Conservation (phyloP, 2,113 vertebrate genomes). For the Panthera tigris region DNA sequence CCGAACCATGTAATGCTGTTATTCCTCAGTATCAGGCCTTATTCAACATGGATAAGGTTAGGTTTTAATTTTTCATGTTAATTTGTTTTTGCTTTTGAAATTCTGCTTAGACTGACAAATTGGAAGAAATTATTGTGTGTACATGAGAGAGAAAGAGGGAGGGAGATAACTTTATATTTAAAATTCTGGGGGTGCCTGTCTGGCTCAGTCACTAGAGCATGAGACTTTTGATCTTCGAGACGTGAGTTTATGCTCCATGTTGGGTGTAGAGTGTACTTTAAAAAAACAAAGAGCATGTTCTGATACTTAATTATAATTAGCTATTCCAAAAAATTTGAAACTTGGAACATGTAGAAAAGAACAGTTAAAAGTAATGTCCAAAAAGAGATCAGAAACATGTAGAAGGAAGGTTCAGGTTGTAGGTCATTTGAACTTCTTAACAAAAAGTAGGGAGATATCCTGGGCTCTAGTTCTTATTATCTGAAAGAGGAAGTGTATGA, state of each 20-base stretch:
- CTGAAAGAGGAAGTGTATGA: neutral
- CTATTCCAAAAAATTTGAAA: constrained; percentile 49
- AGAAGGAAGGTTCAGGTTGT: constrained; percentile 11
- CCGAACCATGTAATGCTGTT: constrained; percentile 91
- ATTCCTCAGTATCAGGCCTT: constrained; percentile 93
- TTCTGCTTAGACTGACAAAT: constrained; percentile 40
- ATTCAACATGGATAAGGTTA: constrained; percentile 93
- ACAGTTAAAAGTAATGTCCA: neutral
- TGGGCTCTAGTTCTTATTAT: neutral
- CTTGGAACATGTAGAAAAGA: constrained; percentile 4
- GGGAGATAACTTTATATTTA: neutral
- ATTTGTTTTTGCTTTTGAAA: neutral
- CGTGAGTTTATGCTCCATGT: neutral
- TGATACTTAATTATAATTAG: neutral
- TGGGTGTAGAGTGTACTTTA: neutral
- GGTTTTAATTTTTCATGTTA: constrained; percentile 31
- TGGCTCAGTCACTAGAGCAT: neutral
- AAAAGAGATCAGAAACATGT: neutral
- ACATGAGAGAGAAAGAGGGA: neutral
- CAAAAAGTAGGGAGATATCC: neutral
- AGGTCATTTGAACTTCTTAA: neutral
- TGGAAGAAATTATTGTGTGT: neutral
- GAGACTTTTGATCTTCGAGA: neutral
- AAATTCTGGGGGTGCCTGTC: neutral
- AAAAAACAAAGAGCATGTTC: neutral